Base-by-base conservation (phyloP, 1,140 invertebrate species). In the Ectropis grisescens region DNA sequence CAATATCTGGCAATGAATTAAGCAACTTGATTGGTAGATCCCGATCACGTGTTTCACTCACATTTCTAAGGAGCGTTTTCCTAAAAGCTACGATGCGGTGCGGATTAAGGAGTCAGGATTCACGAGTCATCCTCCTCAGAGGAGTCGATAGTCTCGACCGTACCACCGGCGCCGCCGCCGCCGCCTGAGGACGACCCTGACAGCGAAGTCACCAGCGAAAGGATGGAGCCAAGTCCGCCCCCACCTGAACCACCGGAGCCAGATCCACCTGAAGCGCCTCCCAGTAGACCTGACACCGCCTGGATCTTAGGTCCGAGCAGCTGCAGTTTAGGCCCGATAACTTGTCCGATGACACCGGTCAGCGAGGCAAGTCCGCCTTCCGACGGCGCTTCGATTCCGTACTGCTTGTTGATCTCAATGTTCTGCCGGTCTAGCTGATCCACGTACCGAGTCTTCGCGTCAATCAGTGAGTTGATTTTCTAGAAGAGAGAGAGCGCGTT, bases 401-500 rank as follows among this genome's bases (percentile, higher is more conserved):
- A 90, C 41, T 87, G 87, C 13, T 85, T 86, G 64, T 92, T 92
- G 68, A 92, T 88, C 32, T 85, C 86, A 40, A 89, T 89, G 60
- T 92, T 92, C 33, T 87, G 67, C 11, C 85, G 84, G 55, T 92
- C 90, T 45, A 92, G 59, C 13, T 86, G 85, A 26, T 85, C 65
- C 19, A 92, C 82, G 22, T 90, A 85, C 9, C 84, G 84, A 1
- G 89, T 92, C 65, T 92, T 92, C 2, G 90, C 86, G 38, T 92
- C 90, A 58, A 92, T 78, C 61, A 91, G 84, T 14, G 87, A 86
- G 68, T 92, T 90, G 72, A 92, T 84, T 88, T 92, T 92, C 91
- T 92, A 72, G 36, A 78, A 74, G 31, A 64, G 35, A 62, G 12
- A 47, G 12, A 26, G 14, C 12, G 25, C 7, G 23, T 22, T 29